Evolutionary conservation across 2,797 vertebrate species (phyloP).

Genomic region (Chelon labrosus): DNA sequence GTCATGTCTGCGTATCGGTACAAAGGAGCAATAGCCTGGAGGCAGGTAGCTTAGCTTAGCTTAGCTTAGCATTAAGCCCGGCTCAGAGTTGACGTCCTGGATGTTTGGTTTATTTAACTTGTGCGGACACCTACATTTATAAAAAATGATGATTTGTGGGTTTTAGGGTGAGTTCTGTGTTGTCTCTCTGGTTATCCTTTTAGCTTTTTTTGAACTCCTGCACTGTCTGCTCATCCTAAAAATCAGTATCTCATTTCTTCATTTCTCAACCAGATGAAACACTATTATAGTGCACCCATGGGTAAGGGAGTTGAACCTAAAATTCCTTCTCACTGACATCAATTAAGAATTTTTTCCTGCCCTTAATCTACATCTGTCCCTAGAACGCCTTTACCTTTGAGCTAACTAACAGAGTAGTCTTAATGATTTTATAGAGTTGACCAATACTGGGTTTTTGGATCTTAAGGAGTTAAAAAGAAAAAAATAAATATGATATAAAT

Average conservation of each 20-base stretch:
- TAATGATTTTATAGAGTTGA: too few species aligned
- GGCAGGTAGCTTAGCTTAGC: not conserved
- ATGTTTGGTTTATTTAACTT: slow-evolving; percentile 2
- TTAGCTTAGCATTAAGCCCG: slow-evolving; percentile 2
- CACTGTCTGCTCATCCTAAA: slow-evolving; percentile 3
- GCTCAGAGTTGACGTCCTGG: not conserved
- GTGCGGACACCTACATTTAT: not conserved
- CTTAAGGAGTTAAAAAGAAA: too few species aligned
- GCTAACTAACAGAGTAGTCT: not conserved
- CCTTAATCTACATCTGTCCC: slow-evolving; percentile 7
- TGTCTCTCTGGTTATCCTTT: not conserved
- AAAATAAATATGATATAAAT: too few species aligned
- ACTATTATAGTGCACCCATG: slow-evolving; percentile 8
- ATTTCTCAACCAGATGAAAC: slow-evolving; percentile 35
- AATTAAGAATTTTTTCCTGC: slow-evolving; percentile 34
- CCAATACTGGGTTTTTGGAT: not conserved
- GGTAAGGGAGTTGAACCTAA: slow-evolving; percentile 47
- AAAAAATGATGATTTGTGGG: not conserved
- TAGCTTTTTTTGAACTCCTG: not conserved
- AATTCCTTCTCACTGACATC: slow-evolving; percentile 70
- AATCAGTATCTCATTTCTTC: slow-evolving; percentile 12
- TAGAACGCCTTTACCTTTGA: slow-evolving; percentile 9
- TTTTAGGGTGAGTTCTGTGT: not conserved
- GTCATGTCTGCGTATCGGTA: not conserved
- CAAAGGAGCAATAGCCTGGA: not conserved